A percentile compares a stretch with the other conserved stretches of the same genome.
Conservation (phyloP, 2,888 invertebrate species). For the Caenorhabditis angaria region DNA sequence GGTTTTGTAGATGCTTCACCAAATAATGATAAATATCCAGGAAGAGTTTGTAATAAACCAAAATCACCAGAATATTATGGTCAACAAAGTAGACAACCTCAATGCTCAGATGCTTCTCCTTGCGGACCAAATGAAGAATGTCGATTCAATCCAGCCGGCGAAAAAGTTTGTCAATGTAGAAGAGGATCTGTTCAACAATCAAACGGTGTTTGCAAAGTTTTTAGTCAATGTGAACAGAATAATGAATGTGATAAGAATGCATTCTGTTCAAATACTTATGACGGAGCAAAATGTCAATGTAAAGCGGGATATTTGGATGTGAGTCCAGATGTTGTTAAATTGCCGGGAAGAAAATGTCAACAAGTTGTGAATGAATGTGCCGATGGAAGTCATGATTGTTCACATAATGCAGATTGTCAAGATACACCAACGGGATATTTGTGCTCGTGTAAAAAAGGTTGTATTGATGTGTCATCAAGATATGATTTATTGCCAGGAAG, state of each 20-base stretch:
- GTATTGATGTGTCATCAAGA: conserved; percentile 63
- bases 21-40: conserved; percentile 63
- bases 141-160: conserved; percentile 50
- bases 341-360: conserved; percentile 65
- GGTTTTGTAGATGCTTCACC: conserved; percentile 79
- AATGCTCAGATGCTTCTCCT: conserved; percentile 47
- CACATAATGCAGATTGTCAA: conserved; percentile 58
- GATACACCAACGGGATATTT: conserved; percentile 57
- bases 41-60: conserved; percentile 67
- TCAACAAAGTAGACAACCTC: conserved; percentile 46
- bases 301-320: conserved; percentile 59
- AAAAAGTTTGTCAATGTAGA: conserved; percentile 53
- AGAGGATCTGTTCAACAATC: conserved; percentile 54
- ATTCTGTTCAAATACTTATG: conserved; percentile 66
- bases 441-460: conserved; percentile 58
- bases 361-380: conserved; percentile 65
- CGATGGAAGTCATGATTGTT: conserved; percentile 62
- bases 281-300: conserved; percentile 65
- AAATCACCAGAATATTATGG: conserved; percentile 59
- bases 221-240: conserved; percentile 60
- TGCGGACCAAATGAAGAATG: conserved; percentile 65
- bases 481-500: conserved; percentile 60
- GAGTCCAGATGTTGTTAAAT: conserved; percentile 57
- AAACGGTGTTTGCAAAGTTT: conserved; percentile 61
- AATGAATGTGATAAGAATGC: conserved; percentile 67